Evolutionary conservation across 1,140 invertebrate species (phyloP).

Genomic region (Pseudomyrmex gracilis): DNA sequence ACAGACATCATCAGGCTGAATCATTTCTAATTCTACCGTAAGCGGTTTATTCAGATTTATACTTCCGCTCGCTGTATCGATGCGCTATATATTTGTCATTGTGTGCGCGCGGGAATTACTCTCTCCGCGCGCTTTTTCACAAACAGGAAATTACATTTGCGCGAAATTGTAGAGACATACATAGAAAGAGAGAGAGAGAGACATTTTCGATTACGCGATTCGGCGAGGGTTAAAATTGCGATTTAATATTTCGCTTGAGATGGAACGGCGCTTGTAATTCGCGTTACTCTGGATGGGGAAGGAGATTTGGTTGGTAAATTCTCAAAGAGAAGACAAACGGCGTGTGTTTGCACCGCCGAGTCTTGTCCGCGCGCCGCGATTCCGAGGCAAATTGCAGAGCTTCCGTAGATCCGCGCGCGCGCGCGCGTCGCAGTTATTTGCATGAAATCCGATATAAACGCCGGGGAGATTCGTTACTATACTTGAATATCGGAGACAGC

Average conservation of each 20-base stretch:
- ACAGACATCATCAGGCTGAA: neutral
- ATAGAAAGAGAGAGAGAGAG: no score
- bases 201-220: neutral
- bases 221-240: conserved; percentile 13
- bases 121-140: neutral
- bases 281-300: no score
- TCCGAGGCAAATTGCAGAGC: conserved; percentile 50
- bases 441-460: conserved; percentile 59
- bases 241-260: conserved; percentile 6
- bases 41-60: conserved; percentile 18
- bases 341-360: conserved; percentile 26
- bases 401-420: neutral
- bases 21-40: neutral
- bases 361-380: conserved; percentile 32
- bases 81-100: neutral
- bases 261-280: no score
- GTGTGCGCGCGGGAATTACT: neutral
- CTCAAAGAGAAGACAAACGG: conserved; percentile 28
- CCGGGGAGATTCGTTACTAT: conserved; percentile 35
- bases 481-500: neutral
- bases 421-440: conserved; percentile 29
- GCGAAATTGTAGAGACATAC: neutral
- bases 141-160: conserved; percentile 20
- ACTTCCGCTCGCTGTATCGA: neutral
- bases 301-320: conserved; percentile 14